Base-by-base conservation (phyloP, 2,113 vertebrate genomes). In the Progne subis region DNA sequence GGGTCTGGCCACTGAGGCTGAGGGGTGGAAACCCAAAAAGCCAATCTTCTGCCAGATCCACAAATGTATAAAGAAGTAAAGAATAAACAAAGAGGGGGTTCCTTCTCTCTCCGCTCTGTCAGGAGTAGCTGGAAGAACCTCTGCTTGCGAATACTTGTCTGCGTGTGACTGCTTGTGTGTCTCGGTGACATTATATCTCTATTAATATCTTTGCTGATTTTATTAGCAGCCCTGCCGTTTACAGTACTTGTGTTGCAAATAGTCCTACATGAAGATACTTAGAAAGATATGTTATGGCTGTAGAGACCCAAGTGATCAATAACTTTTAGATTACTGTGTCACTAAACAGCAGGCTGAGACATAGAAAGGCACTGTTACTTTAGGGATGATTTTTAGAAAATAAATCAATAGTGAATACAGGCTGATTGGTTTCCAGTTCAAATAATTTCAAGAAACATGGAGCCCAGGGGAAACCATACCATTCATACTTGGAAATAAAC, bases 361-460 rank as follows among this genome's bases (percentile, higher is more conserved):
- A 75, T 53, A 86, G 88, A 96, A 91, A 83, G 64, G 81, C 93
- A 13, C n/a, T 29, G 87, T 82, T 79, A 92, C 68, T 91, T 86
- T 75, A 93, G 92, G 88, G 90, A 50, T 97, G 88, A 92, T 84
- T 80, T 95, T 91, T 86, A 91, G 86, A 88, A 96, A 95, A 95
- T 95, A 96, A 95, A 95, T 96, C 94, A 75, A 87, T 97, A 92
- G 64, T 3, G 43, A 94, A 90, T 92, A 86, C 80, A 91, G 81
- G 86, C 63, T 95, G 88, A 91, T 96, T 96, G 92, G 61, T 93
- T 95, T 91, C 90, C 92, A 93, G 77, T 94, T 96, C 92, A 93
- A 87, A 94, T 97, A 90, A 90, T 96, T 93, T 67, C 86, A 95
- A 96, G 93, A 94, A 96, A 90, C 61, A 61, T 50, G 91, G 88